Conservation (phyloP, 2,113 vertebrate species). For the Dicentrarchus labrax region DNA sequence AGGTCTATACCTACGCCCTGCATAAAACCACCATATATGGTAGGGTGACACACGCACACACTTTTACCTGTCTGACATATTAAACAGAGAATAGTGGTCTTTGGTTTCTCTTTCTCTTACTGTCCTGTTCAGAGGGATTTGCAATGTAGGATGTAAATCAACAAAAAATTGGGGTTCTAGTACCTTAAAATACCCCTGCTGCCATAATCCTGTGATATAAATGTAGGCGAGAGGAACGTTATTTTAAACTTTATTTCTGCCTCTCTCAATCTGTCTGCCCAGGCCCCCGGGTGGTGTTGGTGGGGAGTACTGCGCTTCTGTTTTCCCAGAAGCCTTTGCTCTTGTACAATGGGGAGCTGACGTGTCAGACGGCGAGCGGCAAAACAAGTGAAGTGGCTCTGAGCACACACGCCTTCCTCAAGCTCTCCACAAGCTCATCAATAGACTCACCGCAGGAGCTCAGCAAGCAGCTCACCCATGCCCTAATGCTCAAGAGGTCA, state of each 20-base stretch:
- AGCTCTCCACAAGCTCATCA: constrained; percentile 78
- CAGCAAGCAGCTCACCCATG: constrained; percentile 85
- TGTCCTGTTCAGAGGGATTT: too few relatives aligned
- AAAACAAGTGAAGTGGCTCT: constrained; percentile 90
- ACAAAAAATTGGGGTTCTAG: not conserved
- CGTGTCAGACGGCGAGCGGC: constrained; percentile 95
- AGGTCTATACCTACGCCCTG: constrained; percentile 93
- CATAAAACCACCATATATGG: constrained; percentile 95
- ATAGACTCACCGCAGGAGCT: constrained; percentile 78
- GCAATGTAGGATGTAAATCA: not conserved
- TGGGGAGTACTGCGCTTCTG: constrained; percentile 90
- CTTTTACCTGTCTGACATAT: not conserved
- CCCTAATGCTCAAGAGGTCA: constrained; percentile 93
- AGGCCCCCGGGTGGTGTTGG: constrained; percentile 93
- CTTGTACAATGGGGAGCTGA: constrained; percentile 94
- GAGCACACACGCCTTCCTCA: constrained; percentile 91
- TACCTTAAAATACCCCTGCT: not conserved
- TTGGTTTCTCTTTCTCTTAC: too few relatives aligned
- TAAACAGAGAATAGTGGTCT: not conserved
- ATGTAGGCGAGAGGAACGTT: not conserved
- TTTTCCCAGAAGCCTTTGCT: constrained; percentile 96
- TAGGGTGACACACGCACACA: constrained; percentile 68
- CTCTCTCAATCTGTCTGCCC: constrained; percentile 15
- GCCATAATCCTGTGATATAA: not conserved
- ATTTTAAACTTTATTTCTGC: not conserved